Evolutionary conservation across 2,888 invertebrate species (phyloP).

Genomic region (Drosophila macrospina): DNA sequence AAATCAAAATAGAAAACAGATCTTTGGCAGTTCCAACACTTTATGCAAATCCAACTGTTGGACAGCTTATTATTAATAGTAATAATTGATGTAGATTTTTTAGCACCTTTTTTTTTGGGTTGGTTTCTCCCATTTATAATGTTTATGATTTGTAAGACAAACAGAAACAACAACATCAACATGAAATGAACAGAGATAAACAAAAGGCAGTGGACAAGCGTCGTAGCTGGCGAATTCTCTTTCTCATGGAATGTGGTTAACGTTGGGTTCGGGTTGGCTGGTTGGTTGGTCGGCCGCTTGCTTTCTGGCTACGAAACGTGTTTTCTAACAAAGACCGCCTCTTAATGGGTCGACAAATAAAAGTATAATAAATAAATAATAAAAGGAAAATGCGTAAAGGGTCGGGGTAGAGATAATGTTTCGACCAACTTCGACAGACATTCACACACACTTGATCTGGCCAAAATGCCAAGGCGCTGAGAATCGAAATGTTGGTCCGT

Average conservation of each 20-base stretch:
- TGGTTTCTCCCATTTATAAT: slow-evolving; percentile 73
- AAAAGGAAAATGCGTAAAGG: slow-evolving; percentile 78
- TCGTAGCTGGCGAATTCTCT: slow-evolving; percentile 72
- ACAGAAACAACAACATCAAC: slow-evolving; percentile 36
- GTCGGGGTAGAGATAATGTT: slow-evolving; percentile 40
- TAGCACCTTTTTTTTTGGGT: slow-evolving; percentile 64
- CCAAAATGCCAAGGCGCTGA: slow-evolving; percentile 38
- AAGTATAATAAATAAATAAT: slow-evolving; percentile 78
- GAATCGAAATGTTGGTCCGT: slow-evolving; percentile 48
- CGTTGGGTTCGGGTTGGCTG: slow-evolving; percentile 9
- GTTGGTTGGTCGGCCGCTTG: slow-evolving; percentile 17
- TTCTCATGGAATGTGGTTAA: slow-evolving; percentile 65
- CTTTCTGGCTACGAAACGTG: slow-evolving; percentile 60
- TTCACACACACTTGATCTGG: slow-evolving; percentile 57
- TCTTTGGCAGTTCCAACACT: slow-evolving; percentile 34
- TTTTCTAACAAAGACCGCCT: slow-evolving; percentile 68
- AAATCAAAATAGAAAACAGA: slow-evolving; percentile 24
- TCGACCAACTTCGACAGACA: slow-evolving; percentile 17
- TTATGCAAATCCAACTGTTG: slow-evolving; percentile 54
- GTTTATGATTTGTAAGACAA: slow-evolving; percentile 79
- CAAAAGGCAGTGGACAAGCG: slow-evolving; percentile 25
- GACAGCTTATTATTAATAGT: slow-evolving; percentile 72
- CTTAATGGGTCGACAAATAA: slow-evolving; percentile 78
- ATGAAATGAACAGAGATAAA: slow-evolving; percentile 18
- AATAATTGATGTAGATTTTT: slow-evolving; percentile 73